Percentiles rank a stretch among this genome's conserved stretches.
Conservation (phyloP, 2,797 vertebrate species). For the Harpagifer antarcticus region DNA sequence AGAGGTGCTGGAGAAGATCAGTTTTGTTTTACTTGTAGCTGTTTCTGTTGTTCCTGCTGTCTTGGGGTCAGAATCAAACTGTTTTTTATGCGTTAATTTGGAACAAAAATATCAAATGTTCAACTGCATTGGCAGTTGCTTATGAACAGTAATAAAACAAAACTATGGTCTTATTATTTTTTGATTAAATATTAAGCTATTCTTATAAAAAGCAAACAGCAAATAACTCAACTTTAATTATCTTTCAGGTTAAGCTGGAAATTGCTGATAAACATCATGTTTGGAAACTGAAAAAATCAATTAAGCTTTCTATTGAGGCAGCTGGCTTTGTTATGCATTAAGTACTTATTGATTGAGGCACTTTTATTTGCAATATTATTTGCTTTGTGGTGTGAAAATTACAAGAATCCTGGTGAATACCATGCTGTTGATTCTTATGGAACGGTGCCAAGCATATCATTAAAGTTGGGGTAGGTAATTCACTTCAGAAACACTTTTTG, state of each 20-base stretch:
- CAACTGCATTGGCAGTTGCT: background rate
- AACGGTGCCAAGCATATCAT: slow-evolving; percentile 61
- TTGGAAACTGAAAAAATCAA: slow-evolving; percentile 55
- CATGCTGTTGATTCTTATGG: slow-evolving; percentile 45
- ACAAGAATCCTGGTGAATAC: slow-evolving; percentile 46
- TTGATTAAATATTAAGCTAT: slow-evolving; percentile 22
- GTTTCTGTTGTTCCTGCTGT: background rate
- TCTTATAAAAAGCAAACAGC: slow-evolving; percentile 23
- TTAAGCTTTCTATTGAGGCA: slow-evolving; percentile 54
- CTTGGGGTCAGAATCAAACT: background rate
- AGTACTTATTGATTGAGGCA: slow-evolving; percentile 33
- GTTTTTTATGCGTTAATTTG: background rate
- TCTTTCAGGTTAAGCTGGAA: slow-evolving; percentile 46
- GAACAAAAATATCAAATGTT: slow-evolving; percentile 1
- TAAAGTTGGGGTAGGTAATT: too few species aligned
- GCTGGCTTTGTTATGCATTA: slow-evolving; percentile 55
- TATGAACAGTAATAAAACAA: slow-evolving; percentile 10
- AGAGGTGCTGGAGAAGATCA: slow-evolving; percentile 10
- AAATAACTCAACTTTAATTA: slow-evolving; percentile 45
- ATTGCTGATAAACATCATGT: slow-evolving; percentile 52
- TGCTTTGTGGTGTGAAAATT: slow-evolving; percentile 55
- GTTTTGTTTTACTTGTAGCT: background rate
- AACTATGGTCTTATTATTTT: background rate
- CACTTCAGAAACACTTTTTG: too few species aligned
- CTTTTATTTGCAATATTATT: slow-evolving; percentile 59